Evolutionary conservation across 2,888 invertebrate genomes (phyloP).

Genomic region (Hirtodrosophila trivittata): DNA sequence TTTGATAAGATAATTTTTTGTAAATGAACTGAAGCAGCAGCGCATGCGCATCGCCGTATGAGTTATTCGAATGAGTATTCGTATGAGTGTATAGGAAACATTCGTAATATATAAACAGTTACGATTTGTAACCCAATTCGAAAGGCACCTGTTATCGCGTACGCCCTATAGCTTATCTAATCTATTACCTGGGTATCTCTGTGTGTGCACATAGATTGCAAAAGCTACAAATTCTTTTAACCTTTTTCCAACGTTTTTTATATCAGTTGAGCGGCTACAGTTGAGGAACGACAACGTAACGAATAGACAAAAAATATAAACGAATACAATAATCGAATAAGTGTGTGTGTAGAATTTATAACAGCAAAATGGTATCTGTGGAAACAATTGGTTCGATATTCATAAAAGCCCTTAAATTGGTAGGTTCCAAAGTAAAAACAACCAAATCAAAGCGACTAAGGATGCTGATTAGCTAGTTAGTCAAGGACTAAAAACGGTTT

Average conservation of each 20-base stretch:
- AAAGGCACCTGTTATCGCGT: conserved; percentile 58
- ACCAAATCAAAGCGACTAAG: too few relatives aligned
- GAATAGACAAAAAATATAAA: conserved; percentile 29
- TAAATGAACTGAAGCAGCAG: conserved; percentile 8
- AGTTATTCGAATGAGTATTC: too few relatives aligned
- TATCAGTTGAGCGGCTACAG: conserved; percentile 62
- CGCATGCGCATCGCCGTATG: neutral
- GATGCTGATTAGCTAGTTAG: too few relatives aligned
- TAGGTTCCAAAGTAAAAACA: conserved; percentile 80
- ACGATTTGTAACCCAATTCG: conserved; percentile 64
- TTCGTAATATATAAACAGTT: too few relatives aligned
- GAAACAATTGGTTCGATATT: conserved; percentile 92
- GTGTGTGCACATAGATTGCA: conserved; percentile 57
- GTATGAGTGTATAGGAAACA: conserved; percentile 6
- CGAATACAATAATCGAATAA: conserved; percentile 31
- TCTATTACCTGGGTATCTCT: conserved; percentile 31
- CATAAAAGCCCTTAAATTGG: conserved; percentile 92
- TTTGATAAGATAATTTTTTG: conserved; percentile 2
- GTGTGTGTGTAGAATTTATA: conserved; percentile 5
- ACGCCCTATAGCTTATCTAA: conserved; percentile 44
- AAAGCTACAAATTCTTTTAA: conserved; percentile 70
- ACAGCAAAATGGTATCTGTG: conserved; percentile 89
- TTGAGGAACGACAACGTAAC: conserved; percentile 75
- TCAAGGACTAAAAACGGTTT: neutral
- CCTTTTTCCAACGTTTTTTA: conserved; percentile 18